phyloP scores from a whole-genome alignment of 2,113 vertebrate genomes.

The Fulica atra region DNA sequence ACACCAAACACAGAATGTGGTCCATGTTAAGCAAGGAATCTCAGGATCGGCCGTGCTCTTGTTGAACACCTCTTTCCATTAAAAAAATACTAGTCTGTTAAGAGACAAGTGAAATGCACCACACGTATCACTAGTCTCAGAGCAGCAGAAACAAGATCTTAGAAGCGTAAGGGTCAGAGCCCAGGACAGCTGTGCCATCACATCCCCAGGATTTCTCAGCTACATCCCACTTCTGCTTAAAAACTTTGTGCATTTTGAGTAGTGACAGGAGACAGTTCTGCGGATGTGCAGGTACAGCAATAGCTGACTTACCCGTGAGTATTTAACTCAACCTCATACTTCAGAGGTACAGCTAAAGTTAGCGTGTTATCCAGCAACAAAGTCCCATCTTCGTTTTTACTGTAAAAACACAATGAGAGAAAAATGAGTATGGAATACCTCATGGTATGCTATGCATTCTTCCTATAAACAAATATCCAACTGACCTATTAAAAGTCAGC shows the following conservation, averaged over 20 bases:
- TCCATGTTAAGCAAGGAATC: neutral
- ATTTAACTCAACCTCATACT: conserved; percentile 83
- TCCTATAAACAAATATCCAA: neutral
- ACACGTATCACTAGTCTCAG: neutral
- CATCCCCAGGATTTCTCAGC: neutral
- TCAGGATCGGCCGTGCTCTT: neutral
- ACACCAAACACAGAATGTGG: neutral
- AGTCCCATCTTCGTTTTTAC: conserved; percentile 82
- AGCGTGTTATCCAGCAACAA: conserved; percentile 77
- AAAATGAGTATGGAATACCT: neutral
- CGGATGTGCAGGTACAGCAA: neutral
- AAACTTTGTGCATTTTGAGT: neutral
- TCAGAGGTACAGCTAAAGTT: conserved; percentile 81
- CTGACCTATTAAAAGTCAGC: neutral
- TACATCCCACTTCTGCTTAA: neutral
- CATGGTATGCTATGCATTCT: neutral
- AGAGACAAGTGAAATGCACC: neutral
- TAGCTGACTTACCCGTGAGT: conserved; percentile 84
- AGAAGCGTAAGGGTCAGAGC: neutral
- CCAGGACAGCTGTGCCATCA: neutral
- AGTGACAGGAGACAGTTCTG: neutral
- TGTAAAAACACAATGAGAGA: conserved; percentile 52
- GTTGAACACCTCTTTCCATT: neutral
- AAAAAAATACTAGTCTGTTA: neutral
- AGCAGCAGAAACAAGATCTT: neutral